These are phyloP conservation scores for Crotalus tigris DNA, from an alignment of 2,113 vertebrate species.

Conservation along the genomic window DNA sequence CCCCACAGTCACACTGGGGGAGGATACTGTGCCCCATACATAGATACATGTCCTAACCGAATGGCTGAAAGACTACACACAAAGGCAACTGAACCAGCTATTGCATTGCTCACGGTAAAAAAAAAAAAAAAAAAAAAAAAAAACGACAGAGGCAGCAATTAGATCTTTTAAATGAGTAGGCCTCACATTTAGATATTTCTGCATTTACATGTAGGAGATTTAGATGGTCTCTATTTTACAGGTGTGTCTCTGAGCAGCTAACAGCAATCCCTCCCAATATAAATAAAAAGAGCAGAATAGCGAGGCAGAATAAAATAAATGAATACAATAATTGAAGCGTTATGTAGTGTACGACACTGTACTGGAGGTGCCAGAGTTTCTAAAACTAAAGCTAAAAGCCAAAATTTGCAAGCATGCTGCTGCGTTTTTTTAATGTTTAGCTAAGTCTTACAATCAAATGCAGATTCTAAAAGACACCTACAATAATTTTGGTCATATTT, in stretches of 20 bases:
- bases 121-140: neutral
- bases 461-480: neutral
- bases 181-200: neutral
- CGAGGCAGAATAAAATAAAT: neutral
- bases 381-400: neutral
- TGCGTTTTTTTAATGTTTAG: neutral
- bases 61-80: neutral
- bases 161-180: neutral
- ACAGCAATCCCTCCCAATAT: neutral
- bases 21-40: neutral
- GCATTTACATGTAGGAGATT: neutral
- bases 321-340: neutral
- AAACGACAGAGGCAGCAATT: neutral
- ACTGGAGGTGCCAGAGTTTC: neutral
- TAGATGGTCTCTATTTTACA: neutral
- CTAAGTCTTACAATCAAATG: neutral
- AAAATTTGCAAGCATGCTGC: neutral
- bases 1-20: neutral
- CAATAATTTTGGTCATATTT: neutral
- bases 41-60: neutral
- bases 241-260: neutral
- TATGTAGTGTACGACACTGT: no score
- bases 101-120: neutral
- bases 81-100: neutral
- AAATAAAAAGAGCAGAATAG: neutral